Base-by-base conservation (phyloP, 2,888 invertebrate genomes). In the Neelides folsomi region DNA sequence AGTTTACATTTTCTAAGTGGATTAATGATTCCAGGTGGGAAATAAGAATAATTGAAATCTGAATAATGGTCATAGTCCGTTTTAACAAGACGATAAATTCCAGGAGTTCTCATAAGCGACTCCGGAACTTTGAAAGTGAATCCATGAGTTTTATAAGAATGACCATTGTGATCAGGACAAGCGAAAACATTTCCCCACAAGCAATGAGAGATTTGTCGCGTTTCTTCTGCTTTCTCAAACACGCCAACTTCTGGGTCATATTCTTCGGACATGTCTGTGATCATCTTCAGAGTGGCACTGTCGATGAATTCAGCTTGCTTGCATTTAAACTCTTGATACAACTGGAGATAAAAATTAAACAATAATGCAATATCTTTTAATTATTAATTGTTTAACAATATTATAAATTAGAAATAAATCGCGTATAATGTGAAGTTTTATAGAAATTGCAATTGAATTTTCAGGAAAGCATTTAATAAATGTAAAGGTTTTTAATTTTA, bases 211-310 rank as follows among this genome's bases (percentile, higher is more conserved):
- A 38, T 12, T 39, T 47, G 18, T 5, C 8, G 2, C 4, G 37
- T 39, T 20, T 16, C 8, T 20, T 19, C 39, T 13, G 39, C 39
- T 12, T 39, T 15, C 15, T 47, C 47, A 39, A 47, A 47, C 1
- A 47, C 38, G 18, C 47, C 47, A 20, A 47, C 16, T 39, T 47
- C 47, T n/a, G 47, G 47, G 20, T 47, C 47, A 20, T 47, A 39
- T 4, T 36, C 18, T 39, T 47, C 47, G 10, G 38, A 19, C 9
- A 47, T 8, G 12, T 47, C 47, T n/a, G 38, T 18, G 39, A 47
- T 39, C 6, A 47, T 37, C n/a, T 16, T 16, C 20, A 39, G 18
- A 16, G 47, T 47, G 6, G 19, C 47, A 7, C 38, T 20, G 15
- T 47, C 47, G n/a, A 47, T n/a, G 20, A 16, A 47, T 8, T 38